phyloP scores from a whole-genome alignment of 2,888 invertebrate genomes.

The Hypsopygia costalis region DNA sequence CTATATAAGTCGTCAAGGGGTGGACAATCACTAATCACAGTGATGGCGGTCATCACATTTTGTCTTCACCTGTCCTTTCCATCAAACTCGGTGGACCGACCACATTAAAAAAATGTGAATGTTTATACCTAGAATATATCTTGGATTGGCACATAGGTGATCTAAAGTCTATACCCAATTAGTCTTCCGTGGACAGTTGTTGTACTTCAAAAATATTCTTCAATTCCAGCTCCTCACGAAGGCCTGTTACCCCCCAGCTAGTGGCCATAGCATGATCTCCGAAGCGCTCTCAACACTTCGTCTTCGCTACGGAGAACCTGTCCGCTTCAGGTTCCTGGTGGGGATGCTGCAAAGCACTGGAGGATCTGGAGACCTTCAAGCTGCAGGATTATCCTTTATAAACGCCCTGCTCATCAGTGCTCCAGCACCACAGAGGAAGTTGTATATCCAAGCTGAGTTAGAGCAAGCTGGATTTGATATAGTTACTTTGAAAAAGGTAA shows the following conservation, averaged over 20 bases:
- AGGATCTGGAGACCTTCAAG: conserved; percentile 86
- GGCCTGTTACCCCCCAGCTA: conserved; percentile 87
- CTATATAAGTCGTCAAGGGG: too few species aligned
- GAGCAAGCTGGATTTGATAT: conserved; percentile 90
- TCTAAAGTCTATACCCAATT: too few species aligned
- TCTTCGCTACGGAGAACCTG: conserved; percentile 94
- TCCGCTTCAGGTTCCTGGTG: conserved; percentile 93
- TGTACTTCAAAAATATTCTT: conserved; percentile 7
- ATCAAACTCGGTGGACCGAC: too few species aligned
- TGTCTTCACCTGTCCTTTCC: too few species aligned
- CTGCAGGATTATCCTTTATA: conserved; percentile 90
- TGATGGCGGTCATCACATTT: too few species aligned
- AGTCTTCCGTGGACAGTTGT: too few species aligned
- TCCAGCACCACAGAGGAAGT: conserved; percentile 85
- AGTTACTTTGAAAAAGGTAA: conserved; percentile 79
- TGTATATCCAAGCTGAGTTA: conserved; percentile 92
- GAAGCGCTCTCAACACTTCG: conserved; percentile 95
- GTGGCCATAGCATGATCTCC: conserved; percentile 91
- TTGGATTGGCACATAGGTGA: too few species aligned
- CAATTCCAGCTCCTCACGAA: conserved; percentile 87
- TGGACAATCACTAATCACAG: too few species aligned
- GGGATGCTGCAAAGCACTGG: conserved; percentile 92
- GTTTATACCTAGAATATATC: too few species aligned
- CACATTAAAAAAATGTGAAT: too few species aligned
- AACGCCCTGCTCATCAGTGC: conserved; percentile 91